Evolutionary conservation across 2,113 vertebrate species (phyloP), one percentile per base, ranked within the genome.

Genomic region (Halcyon malimbica): DNA sequence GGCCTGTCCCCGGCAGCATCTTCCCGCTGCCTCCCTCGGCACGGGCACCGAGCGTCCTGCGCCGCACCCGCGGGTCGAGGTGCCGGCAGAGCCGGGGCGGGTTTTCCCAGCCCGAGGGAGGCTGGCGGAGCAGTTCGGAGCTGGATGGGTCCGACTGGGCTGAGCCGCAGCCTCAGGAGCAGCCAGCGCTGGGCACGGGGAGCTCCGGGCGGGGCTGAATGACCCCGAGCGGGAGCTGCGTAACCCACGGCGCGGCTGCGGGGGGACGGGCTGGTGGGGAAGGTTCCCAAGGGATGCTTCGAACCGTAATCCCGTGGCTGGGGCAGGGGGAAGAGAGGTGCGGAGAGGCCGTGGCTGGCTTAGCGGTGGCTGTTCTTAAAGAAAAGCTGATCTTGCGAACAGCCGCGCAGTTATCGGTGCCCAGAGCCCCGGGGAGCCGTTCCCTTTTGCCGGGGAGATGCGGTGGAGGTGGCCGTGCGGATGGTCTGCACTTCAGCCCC

Each of bases 241-340:
- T 11, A 2, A 21, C 3, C 11, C 10, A 0, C 1, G 11, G 46
- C 9, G 59, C 29, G 35, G 50, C 33, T 68, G 71, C 2, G 19
- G 35, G 4, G 65, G 9, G 28, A 1, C 2, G 3, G 39, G 2
- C 50, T 26, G 35, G 42, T 28, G 29, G 24, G 7, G 8, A 24
- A 1, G 6, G n/a, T 3, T 15, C 2, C 2, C 1, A 1, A 4
- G 63, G 10, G 75, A 8, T 16, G 69, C 75, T 44, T 4, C 48
- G 6, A 4, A 4, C 23, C 37, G 9, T 57, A 3, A 5, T 0
- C 2, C 1, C 1, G 3, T 13, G 35, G 12, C 2, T 8, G 12
- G 20, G 6, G 28, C 12, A 3, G 16, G 5, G 26, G 6, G 3
- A 25, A 33, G 39, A 19, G 26, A 26, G 39, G 7, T 2, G 11